A percentile compares a stretch with the other conserved stretches of the same genome.
Conservation (phyloP, 2,888 invertebrate genomes). For the Agrotis clavis region DNA sequence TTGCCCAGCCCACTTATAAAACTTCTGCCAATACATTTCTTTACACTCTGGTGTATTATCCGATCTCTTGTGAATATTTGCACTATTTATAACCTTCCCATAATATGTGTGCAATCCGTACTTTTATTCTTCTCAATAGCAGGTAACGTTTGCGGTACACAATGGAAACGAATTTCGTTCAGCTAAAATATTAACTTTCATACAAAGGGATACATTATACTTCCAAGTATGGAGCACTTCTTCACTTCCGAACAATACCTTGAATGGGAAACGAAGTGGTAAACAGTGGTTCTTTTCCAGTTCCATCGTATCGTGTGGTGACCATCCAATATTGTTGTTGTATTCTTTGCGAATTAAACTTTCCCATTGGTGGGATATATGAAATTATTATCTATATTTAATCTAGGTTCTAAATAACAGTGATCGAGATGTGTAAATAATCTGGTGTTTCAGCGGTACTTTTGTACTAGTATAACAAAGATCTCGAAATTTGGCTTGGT, state of each 20-base stretch:
- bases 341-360: slow-evolving; percentile 20
- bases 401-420: slow-evolving; percentile 1
- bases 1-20: slow-evolving; percentile 81
- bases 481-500: not conserved
- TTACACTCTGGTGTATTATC: slow-evolving; percentile 69
- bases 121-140: slow-evolving; percentile 81
- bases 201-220: slow-evolving; percentile 89
- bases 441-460: not conserved
- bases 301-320: slow-evolving; percentile 73
- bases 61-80: slow-evolving; percentile 75
- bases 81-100: slow-evolving; percentile 79
- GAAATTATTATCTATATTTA: slow-evolving; percentile 5
- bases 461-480: not conserved
- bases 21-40: slow-evolving; percentile 75
- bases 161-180: slow-evolving; percentile 86
- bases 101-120: slow-evolving; percentile 85
- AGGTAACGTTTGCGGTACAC: slow-evolving; percentile 86
- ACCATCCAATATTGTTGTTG: slow-evolving; percentile 58
- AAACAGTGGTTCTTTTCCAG: slow-evolving; percentile 86
- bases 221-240: slow-evolving; percentile 88
- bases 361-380: slow-evolving; percentile 5
- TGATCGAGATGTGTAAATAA: not conserved
- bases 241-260: slow-evolving; percentile 90
- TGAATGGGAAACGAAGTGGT: slow-evolving; percentile 90
- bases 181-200: slow-evolving; percentile 90